Percentiles rank a stretch among this genome's conserved stretches.
phyloP scores from a whole-genome alignment of 2,888 invertebrate species.

The Mythimna loreyi region DNA sequence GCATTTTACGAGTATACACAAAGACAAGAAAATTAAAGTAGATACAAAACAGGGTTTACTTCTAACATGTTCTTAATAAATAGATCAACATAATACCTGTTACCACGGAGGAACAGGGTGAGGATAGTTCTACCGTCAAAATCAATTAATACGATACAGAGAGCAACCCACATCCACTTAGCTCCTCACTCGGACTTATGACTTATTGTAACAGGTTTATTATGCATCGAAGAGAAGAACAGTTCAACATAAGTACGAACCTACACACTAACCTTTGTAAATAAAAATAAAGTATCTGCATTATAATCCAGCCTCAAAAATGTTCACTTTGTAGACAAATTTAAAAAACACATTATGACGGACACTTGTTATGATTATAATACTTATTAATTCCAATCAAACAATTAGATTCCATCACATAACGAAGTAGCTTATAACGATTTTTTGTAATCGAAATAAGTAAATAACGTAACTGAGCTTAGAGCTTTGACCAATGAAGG shows the following conservation, averaged over 20 bases:
- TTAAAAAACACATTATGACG: constrained; percentile 1
- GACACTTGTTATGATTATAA: background rate
- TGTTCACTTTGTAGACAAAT: constrained; percentile 1
- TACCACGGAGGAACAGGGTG: background rate
- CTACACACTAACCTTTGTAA: background rate
- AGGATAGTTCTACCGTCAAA: constrained; percentile 18
- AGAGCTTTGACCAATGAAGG: constrained; percentile 73
- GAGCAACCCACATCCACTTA: constrained; percentile 19
- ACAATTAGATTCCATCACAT: constrained; percentile 18
- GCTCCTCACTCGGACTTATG: background rate
- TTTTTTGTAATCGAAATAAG: constrained; percentile 36
- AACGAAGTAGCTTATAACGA: constrained; percentile 10
- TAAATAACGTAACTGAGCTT: constrained; percentile 68
- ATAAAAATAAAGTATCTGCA: background rate
- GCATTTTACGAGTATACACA: background rate
- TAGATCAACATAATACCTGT: background rate
- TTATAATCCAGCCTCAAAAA: constrained; percentile 29
- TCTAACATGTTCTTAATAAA: background rate
- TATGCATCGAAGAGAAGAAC: too few species aligned
- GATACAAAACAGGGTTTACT: background rate
- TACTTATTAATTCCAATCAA: constrained; percentile 1
- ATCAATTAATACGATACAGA: constrained; percentile 33
- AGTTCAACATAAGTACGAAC: background rate
- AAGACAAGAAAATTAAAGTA: background rate
- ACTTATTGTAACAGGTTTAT: constrained; percentile 16